Conservation (phyloP, 2,888 invertebrate genomes). For the Drosophila neotestacea region DNA sequence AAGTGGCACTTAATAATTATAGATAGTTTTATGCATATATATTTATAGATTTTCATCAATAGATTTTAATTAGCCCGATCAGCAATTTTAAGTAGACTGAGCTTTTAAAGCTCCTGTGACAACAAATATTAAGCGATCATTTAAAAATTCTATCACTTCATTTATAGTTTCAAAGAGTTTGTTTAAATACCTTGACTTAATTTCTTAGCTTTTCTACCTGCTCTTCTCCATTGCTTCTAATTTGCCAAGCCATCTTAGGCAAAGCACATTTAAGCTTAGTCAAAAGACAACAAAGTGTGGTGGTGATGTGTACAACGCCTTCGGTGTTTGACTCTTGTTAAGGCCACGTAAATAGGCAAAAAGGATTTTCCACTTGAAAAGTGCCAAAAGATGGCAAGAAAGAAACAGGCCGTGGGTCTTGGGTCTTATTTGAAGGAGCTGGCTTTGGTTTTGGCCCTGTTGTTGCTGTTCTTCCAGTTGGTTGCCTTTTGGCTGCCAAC, state of each 20-base stretch:
- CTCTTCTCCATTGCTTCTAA: background rate
- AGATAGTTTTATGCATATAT: too few relatives aligned
- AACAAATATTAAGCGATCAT: background rate
- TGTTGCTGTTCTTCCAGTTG: slow-evolving; percentile 65
- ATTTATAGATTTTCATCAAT: too few relatives aligned
- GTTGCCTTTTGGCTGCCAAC: slow-evolving; percentile 62
- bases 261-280: slow-evolving; percentile 39
- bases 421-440: slow-evolving; percentile 27
- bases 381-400: slow-evolving; percentile 65
- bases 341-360: slow-evolving; percentile 74
- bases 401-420: slow-evolving; percentile 23
- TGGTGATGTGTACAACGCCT: slow-evolving; percentile 36
- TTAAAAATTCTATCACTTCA: background rate
- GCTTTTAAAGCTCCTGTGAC: too few relatives aligned
- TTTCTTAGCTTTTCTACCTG: background rate
- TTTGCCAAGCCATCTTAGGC: slow-evolving; percentile 6
- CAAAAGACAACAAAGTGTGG: slow-evolving; percentile 43
- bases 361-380: slow-evolving; percentile 81
- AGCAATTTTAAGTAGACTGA: too few relatives aligned
- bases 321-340: slow-evolving; percentile 64
- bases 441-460: slow-evolving; percentile 11
- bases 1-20: too few relatives aligned
- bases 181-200: background rate
- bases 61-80: too few relatives aligned
- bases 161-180: background rate